Evolutionary conservation across 1,140 invertebrate genomes (phyloP), one percentile per base, ranked within the genome.

Genomic region (Theocolax elegans): DNA sequence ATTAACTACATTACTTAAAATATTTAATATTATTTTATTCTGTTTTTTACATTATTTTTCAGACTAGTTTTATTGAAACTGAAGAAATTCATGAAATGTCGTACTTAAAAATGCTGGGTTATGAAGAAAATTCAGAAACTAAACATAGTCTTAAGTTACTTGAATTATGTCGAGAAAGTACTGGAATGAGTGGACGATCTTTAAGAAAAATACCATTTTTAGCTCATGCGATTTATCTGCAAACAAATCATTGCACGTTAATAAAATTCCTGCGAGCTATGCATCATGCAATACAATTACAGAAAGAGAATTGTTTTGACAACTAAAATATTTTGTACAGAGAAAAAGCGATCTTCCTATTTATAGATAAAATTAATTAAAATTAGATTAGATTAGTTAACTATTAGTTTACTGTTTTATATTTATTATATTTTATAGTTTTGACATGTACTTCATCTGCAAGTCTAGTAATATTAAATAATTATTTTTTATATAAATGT

Each of bases 181-280:
- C 87, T 40, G 92, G 92, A 12, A 76, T 97, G 9, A 97, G 95
- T 86, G 96, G 95, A 10, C 88, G 96, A 67, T 90, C 91, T 4
- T 86, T 97, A 63, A 87, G 95, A 42, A 97, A 97, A 84, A 87
- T 98, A 72, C 95, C 96, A 7, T 95, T 98, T 79, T 83, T 97
- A 63, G 92, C 95, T 12, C 88, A 92, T 74, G 91, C 92, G 21
- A 81, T 90, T 38, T 85, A 86, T 71, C 42, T 72, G 6, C 64
- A 75, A n/a, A 42, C 29, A 3, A 74, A 74, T 56, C 72, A 74
- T 19, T 75, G 68, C 59, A 67, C 76, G 23, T 29, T 82, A 12
- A 13, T 23, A 6, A 65, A 69, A 53, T 84, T 84, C 71, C 58
- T 84, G 6, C 72, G 73, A 66, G 77, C 82, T 1, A 84, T 85